These are phyloP conservation scores for Sphaeridia pumilis DNA, from an alignment of 2,888 invertebrate genomes.

Conservation along the genomic window DNA sequence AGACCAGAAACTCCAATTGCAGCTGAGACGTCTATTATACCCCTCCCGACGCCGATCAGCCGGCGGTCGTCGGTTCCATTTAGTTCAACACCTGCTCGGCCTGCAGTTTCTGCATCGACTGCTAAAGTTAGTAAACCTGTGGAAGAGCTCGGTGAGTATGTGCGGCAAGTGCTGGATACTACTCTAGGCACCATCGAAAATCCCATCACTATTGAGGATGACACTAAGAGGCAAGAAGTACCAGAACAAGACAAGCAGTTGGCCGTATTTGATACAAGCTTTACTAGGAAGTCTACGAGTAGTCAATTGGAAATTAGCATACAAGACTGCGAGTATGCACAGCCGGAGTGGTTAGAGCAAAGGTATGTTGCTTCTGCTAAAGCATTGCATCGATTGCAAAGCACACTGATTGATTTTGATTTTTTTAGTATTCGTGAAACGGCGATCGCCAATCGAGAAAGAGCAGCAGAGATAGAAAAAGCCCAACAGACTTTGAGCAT, in stretches of 20 bases:
- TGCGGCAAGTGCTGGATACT: not conserved
- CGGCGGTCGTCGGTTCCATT: not conserved
- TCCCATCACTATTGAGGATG: not conserved
- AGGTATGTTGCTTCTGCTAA: not conserved
- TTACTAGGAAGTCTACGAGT: not conserved
- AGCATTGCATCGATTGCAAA: not conserved
- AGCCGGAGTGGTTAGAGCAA: not conserved
- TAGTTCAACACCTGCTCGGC: not conserved
- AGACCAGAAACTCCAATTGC: not conserved
- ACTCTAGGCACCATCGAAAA: slow-evolving; percentile 6
- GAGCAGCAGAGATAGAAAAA: slow-evolving; percentile 14
- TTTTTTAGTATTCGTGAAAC: not conserved
- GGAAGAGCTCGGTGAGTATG: not conserved
- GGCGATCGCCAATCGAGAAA: not conserved
- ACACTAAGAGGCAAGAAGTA: not conserved
- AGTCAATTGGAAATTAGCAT: slow-evolving; percentile 4
- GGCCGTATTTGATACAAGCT: not conserved
- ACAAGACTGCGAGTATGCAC: not conserved
- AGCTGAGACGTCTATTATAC: not conserved
- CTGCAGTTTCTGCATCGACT: not conserved
- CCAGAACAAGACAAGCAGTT: not conserved
- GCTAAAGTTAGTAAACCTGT: no score
- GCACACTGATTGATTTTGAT: not conserved
- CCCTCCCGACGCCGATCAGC: not conserved
- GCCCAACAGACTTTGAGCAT: slow-evolving; percentile 19